phyloP scores from a whole-genome alignment of 2,113 vertebrate genomes.

The Bucco capensis region DNA sequence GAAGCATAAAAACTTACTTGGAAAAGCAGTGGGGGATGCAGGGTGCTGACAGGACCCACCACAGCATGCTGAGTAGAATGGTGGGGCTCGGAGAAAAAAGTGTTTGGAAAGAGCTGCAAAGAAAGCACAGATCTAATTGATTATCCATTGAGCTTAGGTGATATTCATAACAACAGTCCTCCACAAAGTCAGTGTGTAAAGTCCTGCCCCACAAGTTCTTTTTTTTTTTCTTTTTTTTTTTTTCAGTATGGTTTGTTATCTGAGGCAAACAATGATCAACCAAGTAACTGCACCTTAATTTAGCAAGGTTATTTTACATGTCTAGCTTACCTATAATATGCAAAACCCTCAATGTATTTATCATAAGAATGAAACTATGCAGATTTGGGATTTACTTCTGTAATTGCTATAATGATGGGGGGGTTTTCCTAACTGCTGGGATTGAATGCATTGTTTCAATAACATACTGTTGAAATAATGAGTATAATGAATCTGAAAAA shows the following conservation, averaged over 20 bases:
- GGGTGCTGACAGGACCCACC: slow-evolving; percentile 88
- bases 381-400: not conserved
- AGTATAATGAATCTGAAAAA: not conserved
- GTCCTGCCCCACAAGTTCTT: slow-evolving; percentile 23
- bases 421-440: not conserved
- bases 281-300: slow-evolving; percentile 19
- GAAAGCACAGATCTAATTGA: slow-evolving; percentile 67
- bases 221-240: not conserved
- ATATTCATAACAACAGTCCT: slow-evolving; percentile 39
- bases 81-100: slow-evolving; percentile 79
- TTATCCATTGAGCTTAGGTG: slow-evolving; percentile 56
- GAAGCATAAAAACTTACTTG: slow-evolving; percentile 96
- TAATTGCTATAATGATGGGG: not conserved
- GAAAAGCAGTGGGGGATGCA: slow-evolving; percentile 84
- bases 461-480: not conserved
- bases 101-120: slow-evolving; percentile 83
- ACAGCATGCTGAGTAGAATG: slow-evolving; percentile 82
- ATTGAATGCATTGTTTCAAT: not conserved
- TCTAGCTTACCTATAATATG: not conserved
- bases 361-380: not conserved
- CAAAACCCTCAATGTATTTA: not conserved
- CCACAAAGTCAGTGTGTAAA: slow-evolving; percentile 35
- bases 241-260: slow-evolving; percentile 43
- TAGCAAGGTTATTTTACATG: not conserved
- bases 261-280: slow-evolving; percentile 14